These are phyloP conservation scores for Chaenogobius annularis DNA, from an alignment of 2,113 vertebrate species.

Conservation along the genomic window DNA sequence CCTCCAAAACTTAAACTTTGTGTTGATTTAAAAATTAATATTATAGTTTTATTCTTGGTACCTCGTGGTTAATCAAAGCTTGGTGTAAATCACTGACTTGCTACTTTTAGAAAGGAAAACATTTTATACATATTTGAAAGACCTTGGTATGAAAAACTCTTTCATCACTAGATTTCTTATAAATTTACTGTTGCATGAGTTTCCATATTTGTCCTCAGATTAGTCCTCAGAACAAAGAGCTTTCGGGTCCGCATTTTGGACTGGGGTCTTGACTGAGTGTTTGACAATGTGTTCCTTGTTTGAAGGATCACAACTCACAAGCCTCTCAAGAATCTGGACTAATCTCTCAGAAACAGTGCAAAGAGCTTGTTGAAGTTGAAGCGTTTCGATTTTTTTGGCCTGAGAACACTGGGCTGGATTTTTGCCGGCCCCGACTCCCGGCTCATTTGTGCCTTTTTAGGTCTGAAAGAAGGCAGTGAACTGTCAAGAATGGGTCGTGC, in stretches of 20 bases:
- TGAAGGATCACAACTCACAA: constrained; percentile 35
- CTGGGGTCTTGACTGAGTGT: constrained; percentile 32
- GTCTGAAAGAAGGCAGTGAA: constrained; percentile 71
- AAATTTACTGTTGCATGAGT: constrained; percentile 42
- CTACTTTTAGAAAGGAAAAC: background rate
- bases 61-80: background rate
- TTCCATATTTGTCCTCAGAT: constrained; percentile 54
- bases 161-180: constrained; percentile 25
- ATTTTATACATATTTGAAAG: background rate
- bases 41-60: background rate
- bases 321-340: constrained; percentile 68
- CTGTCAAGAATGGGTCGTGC: constrained; percentile 68
- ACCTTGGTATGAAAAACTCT: constrained; percentile 1
- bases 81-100: background rate
- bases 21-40: no score
- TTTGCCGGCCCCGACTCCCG: constrained; percentile 48
- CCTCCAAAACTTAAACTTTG: no score
- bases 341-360: constrained; percentile 44
- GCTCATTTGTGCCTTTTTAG: constrained; percentile 44
- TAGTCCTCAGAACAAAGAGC: constrained; percentile 66
- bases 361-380: constrained; percentile 36
- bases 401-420: constrained; percentile 39
- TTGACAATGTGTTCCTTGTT: constrained; percentile 72
- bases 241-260: constrained; percentile 41
- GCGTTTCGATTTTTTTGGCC: constrained; percentile 42